These are phyloP conservation scores for Troides aeacus DNA, from an alignment of 2,888 invertebrate species.

Conservation along the genomic window DNA sequence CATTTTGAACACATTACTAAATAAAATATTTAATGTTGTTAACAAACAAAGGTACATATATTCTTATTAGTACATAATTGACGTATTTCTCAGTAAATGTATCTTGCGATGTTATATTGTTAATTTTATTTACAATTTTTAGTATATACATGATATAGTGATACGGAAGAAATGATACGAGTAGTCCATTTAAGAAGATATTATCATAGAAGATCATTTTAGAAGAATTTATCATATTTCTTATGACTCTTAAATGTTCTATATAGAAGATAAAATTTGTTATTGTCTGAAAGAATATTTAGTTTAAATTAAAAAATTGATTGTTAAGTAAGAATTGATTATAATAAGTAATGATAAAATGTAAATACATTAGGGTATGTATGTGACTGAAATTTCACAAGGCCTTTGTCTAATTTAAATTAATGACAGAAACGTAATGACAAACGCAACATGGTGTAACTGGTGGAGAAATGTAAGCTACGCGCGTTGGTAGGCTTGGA, in stretches of 20 bases:
- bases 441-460: slow-evolving; percentile 31
- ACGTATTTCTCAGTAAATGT: too few species aligned
- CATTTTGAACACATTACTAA: slow-evolving; percentile 29
- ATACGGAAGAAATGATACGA: too few species aligned
- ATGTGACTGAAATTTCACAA: neutral
- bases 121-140: too few species aligned
- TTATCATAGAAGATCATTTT: too few species aligned
- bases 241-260: too few species aligned
- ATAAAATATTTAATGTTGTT: slow-evolving; percentile 27
- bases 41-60: slow-evolving; percentile 15
- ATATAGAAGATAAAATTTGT: too few species aligned
- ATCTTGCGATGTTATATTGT: too few species aligned
- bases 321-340: too few species aligned
- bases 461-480: slow-evolving; percentile 58
- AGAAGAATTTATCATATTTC: too few species aligned
- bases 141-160: too few species aligned
- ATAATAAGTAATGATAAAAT: too few species aligned
- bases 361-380: neutral
- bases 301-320: neutral
- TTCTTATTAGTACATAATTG: neutral
- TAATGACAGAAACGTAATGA: slow-evolving; percentile 26
- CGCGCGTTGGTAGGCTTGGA: slow-evolving; percentile 59
- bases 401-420: slow-evolving; percentile 43
- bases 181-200: too few species aligned
- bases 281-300: neutral